Evolutionary conservation across 30 jellyfish, hydroid and myxozoan genomes (phyloP).

Genomic region (Rhopilema esculentum): DNA sequence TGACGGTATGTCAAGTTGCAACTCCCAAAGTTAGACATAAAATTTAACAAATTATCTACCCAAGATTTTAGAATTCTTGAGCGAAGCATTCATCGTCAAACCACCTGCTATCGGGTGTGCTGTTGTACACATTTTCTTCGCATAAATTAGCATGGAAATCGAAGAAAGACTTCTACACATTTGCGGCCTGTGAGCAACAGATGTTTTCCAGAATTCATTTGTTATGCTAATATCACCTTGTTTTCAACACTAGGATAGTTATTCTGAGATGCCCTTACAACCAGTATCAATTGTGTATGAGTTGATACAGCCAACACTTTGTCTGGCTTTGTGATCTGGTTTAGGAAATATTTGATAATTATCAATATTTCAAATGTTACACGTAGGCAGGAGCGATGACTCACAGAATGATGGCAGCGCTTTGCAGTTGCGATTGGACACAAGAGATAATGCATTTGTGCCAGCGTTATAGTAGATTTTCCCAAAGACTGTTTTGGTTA

Average conservation of each 20-base stretch:
- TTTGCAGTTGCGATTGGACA: too few relatives aligned
- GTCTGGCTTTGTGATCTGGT: too few relatives aligned
- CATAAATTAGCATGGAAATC: not conserved
- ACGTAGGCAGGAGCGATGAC: too few relatives aligned
- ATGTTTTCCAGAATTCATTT: not conserved
- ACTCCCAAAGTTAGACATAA: not conserved
- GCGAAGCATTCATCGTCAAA: conserved; percentile 24
- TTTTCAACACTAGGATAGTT: not conserved
- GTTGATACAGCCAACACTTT: too few relatives aligned
- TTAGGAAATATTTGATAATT: too few relatives aligned
- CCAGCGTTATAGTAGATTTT: too few relatives aligned
- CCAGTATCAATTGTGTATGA: not conserved
- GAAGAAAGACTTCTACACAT: not conserved
- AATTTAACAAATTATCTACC: not conserved
- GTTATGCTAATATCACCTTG: conserved; percentile 11
- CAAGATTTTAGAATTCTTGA: not conserved
- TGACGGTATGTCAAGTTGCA: not conserved
- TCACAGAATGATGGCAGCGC: too few relatives aligned
- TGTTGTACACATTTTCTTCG: conserved; percentile 18
- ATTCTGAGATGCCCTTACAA: not conserved
- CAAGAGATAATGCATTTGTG: too few relatives aligned
- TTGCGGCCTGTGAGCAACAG: conserved; percentile 30
- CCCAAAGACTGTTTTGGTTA: too few relatives aligned
- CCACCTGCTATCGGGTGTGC: conserved; percentile 63
- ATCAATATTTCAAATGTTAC: too few relatives aligned